phyloP scores from a whole-genome alignment of 2,797 vertebrate genomes.

The Numenius phaeopus region DNA sequence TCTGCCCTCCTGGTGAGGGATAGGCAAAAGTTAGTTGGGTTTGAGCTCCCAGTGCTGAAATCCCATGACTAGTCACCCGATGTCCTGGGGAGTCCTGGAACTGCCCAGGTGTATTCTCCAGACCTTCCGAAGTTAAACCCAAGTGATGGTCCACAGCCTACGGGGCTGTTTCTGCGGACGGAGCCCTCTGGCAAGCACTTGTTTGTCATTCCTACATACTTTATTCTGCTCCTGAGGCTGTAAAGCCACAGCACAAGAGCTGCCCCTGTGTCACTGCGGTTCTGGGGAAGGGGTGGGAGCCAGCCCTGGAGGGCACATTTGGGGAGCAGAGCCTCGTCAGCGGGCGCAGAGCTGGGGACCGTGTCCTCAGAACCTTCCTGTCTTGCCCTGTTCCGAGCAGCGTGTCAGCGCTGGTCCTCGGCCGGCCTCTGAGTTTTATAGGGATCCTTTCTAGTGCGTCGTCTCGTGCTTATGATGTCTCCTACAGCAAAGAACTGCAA shows the following conservation, averaged over 20 bases:
- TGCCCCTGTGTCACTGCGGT: not conserved
- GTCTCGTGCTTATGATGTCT: not conserved
- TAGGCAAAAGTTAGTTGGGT: accelerated
- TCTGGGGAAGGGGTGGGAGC: not conserved
- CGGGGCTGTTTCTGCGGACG: not conserved
- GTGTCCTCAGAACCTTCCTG: not conserved
- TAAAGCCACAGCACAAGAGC: not conserved
- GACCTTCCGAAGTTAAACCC: not conserved
- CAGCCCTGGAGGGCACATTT: accelerated
- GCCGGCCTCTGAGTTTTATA: accelerated
- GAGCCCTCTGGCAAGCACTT: not conserved
- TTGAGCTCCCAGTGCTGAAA: not conserved
- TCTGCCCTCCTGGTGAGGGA: not conserved
- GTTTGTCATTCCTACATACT: not conserved
- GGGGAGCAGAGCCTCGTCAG: not conserved
- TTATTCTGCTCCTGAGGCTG: not conserved
- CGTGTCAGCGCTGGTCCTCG: not conserved
- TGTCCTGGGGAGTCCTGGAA: not conserved
- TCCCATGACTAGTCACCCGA: not conserved
- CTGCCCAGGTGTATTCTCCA: not conserved
- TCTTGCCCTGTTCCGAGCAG: not conserved
- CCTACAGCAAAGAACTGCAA: not conserved
- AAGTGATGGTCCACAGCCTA: not conserved
- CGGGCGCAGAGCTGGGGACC: not conserved
- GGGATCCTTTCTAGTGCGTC: not conserved